phyloP scores from a whole-genome alignment of 2,797 vertebrate species.

The Spea hammondii region DNA sequence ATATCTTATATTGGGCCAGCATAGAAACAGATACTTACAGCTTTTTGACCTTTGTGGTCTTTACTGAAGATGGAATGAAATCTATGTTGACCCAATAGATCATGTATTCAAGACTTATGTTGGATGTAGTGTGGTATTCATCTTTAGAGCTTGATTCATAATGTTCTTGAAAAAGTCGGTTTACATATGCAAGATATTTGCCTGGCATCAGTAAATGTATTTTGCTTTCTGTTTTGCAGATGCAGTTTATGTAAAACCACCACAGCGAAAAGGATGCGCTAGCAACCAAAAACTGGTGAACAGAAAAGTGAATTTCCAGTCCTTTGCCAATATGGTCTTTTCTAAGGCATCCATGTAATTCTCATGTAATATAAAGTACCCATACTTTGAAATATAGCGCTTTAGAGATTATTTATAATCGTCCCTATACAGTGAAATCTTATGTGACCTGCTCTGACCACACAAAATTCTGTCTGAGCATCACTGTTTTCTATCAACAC shows the following conservation, averaged over 20 bases:
- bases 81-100: too few species aligned
- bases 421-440: slow-evolving; percentile 61
- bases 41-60: too few species aligned
- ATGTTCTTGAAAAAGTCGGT: too few species aligned
- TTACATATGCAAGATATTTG: too few species aligned
- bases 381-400: slow-evolving; percentile 59
- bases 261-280: slow-evolving; percentile 64
- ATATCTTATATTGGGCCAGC: too few species aligned
- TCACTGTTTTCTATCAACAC: slow-evolving; percentile 36
- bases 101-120: too few species aligned
- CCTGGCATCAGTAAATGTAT: background rate
- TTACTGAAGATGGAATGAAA: too few species aligned
- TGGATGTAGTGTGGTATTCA: too few species aligned
- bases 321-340: slow-evolving; percentile 56
- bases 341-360: slow-evolving; percentile 60
- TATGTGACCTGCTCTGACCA: slow-evolving; percentile 52
- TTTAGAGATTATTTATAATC: slow-evolving; percentile 65
- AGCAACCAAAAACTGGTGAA: slow-evolving; percentile 70
- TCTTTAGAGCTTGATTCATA: too few species aligned
- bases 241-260: slow-evolving; percentile 70
- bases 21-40: too few species aligned
- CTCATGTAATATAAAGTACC: slow-evolving; percentile 61
- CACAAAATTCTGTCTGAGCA: too few species aligned
- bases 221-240: slow-evolving; percentile 57
- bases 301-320: slow-evolving; percentile 59